Conservation (phyloP, 2,113 vertebrate species). For the Anhinga anhinga region DNA sequence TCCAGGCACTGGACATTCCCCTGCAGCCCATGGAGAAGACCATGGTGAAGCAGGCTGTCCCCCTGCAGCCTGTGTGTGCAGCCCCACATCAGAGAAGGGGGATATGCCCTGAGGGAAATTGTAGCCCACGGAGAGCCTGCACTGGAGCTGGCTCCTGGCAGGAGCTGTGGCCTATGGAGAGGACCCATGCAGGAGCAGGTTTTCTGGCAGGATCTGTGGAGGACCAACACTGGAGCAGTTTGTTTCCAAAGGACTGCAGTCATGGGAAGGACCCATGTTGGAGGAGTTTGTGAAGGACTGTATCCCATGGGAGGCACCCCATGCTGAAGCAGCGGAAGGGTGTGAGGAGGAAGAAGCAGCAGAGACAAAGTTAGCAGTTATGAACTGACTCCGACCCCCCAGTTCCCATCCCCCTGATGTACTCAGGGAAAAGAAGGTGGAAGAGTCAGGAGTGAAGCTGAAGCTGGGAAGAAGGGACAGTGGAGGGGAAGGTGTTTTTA, state of each 20-base stretch:
- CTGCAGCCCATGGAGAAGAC: background rate
- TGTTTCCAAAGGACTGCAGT: background rate
- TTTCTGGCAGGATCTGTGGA: background rate
- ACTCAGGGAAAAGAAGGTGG: background rate
- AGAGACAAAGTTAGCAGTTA: background rate
- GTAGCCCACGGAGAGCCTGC: background rate
- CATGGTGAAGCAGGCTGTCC: accelerated
- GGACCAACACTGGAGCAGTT: background rate
- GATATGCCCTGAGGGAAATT: background rate
- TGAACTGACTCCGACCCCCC: background rate
- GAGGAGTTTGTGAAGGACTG: background rate
- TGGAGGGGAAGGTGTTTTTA: background rate
- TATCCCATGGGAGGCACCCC: background rate
- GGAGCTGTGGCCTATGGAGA: background rate
- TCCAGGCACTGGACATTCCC: accelerated
- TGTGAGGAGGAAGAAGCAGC: background rate
- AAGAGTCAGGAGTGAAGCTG: background rate
- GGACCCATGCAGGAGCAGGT: background rate
- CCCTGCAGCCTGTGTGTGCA: accelerated
- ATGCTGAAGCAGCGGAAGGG: background rate
- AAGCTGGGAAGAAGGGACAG: background rate
- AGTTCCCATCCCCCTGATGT: background rate
- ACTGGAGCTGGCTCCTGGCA: background rate
- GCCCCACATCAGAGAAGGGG: accelerated
- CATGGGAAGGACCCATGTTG: background rate